Conservation (phyloP, 2,113 vertebrate species). For the Mola mola region DNA sequence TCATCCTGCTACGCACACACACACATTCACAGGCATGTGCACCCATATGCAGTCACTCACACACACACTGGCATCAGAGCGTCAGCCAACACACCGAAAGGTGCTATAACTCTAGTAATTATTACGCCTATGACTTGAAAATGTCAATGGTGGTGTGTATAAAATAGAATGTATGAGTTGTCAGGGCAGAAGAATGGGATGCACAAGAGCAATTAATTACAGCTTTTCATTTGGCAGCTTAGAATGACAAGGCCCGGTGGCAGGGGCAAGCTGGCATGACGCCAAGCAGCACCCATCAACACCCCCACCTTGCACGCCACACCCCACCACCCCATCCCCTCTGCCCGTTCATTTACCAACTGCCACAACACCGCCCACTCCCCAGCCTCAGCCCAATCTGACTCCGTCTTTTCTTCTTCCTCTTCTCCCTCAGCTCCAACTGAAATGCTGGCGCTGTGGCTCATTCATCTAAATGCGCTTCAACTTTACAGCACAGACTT, state of each 20-base stretch:
- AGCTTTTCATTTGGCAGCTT: conserved; percentile 83
- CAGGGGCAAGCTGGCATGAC: conserved; percentile 74
- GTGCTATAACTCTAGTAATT: conserved; percentile 86
- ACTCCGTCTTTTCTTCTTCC: not conserved
- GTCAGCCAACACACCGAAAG: conserved; percentile 73
- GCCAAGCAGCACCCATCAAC: conserved; percentile 69
- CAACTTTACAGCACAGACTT: conserved; percentile 5
- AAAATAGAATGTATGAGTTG: conserved; percentile 85
- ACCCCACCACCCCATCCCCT: conserved; percentile 20
- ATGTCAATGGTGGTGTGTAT: conserved; percentile 85
- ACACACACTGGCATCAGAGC: conserved; percentile 42
- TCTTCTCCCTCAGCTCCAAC: conserved; percentile 17
- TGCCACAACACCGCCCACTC: conserved; percentile 51
- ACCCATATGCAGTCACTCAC: conserved; percentile 23
- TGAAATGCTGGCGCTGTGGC: not conserved
- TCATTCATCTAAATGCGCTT: conserved; percentile 11
- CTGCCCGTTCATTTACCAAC: conserved; percentile 26
- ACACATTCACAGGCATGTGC: conserved; percentile 37
- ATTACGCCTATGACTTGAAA: conserved; percentile 82
- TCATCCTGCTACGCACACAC: conserved; percentile 71
- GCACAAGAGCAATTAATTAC: conserved; percentile 86
- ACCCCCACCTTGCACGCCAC: conserved; percentile 46
- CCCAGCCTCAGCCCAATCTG: not conserved
- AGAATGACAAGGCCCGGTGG: conserved; percentile 76
- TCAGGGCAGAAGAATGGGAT: conserved; percentile 82